Conservation (phyloP, 1,140 invertebrate genomes). For the Adoxophyes honmai region DNA sequence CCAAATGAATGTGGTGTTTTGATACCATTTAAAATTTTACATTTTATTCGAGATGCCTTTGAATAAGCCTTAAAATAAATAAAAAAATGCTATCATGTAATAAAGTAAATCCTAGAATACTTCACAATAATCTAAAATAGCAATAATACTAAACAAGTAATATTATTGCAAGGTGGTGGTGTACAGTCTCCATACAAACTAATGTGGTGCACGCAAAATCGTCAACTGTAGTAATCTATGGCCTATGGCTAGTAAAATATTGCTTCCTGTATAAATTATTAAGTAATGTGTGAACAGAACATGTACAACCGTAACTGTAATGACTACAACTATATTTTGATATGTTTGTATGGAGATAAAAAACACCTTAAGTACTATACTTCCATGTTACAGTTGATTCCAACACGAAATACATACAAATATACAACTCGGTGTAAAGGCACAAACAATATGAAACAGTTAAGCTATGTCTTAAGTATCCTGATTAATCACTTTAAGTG, state of each 20-base stretch:
- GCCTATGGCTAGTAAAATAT: no score
- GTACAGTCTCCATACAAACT: no score
- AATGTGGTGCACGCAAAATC: no score
- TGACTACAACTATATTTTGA: no score
- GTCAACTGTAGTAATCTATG: no score
- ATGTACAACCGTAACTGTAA: slow-evolving; percentile 8
- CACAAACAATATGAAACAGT: slow-evolving; percentile 63
- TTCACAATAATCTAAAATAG: slow-evolving; percentile 24
- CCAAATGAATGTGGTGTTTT: background rate
- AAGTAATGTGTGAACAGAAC: slow-evolving; percentile 41
- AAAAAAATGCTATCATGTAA: slow-evolving; percentile 32
- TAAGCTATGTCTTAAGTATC: slow-evolving; percentile 35
- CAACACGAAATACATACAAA: slow-evolving; percentile 32
- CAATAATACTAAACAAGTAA: slow-evolving; percentile 32
- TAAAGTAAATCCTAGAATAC: slow-evolving; percentile 30
- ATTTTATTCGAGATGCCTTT: slow-evolving; percentile 12
- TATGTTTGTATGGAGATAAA: background rate
- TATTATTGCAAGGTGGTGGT: slow-evolving; percentile 32
- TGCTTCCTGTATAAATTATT: slow-evolving; percentile 26
- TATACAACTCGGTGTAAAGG: slow-evolving; percentile 61
- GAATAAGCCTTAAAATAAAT: slow-evolving; percentile 1
- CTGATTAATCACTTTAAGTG: slow-evolving; percentile 24
- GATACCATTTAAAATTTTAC: background rate
- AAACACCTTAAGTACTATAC: background rate
- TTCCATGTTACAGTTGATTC: slow-evolving; percentile 4